A percentile compares a stretch with the other conserved stretches of the same genome.
These are phyloP conservation scores for Dynastes maya DNA, from an alignment of 2,888 invertebrate species.

Conservation along the genomic window DNA sequence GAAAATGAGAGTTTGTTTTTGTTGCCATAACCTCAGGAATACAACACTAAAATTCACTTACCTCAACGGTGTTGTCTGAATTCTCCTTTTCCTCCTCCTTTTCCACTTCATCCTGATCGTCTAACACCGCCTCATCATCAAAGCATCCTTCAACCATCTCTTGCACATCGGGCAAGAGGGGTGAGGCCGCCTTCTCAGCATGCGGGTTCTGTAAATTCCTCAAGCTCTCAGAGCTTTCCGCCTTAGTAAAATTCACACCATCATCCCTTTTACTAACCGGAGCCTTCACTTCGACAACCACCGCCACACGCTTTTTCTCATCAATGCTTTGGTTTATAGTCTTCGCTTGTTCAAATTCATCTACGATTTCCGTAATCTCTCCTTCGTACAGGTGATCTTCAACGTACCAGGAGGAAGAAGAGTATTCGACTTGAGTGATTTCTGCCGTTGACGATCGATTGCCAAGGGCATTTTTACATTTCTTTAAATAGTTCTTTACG, in stretches of 20 bases:
- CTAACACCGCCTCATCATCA: constrained; percentile 39
- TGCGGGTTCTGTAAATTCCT: constrained; percentile 39
- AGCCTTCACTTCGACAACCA: constrained; percentile 63
- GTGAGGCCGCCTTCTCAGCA: constrained; percentile 60
- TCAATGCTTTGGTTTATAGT: constrained; percentile 51
- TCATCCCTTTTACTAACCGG: constrained; percentile 50
- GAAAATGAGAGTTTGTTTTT: too few relatives aligned
- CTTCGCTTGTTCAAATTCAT: constrained; percentile 63
- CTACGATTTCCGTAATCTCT: constrained; percentile 62
- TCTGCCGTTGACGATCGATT: constrained; percentile 54
- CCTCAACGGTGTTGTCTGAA: constrained; percentile 30
- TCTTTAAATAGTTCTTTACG: constrained; percentile 73
- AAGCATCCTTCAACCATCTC: constrained; percentile 62
- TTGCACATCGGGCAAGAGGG: constrained; percentile 66
- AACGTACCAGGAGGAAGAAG: constrained; percentile 64
- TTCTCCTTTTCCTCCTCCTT: constrained; percentile 7
- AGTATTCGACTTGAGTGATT: constrained; percentile 48
- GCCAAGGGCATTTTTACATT: constrained; percentile 72
- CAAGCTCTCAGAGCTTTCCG: constrained; percentile 50
- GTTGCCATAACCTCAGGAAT: too few relatives aligned
- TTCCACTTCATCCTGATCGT: constrained; percentile 1
- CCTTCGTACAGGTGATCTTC: constrained; percentile 62
- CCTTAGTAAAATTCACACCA: constrained; percentile 46
- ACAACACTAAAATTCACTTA: background rate
- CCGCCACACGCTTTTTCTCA: constrained; percentile 61